A percentile compares a stretch with the other conserved stretches of the same genome.
phyloP scores from a whole-genome alignment of 1,140 invertebrate species.

The Drosophila jambulina region DNA sequence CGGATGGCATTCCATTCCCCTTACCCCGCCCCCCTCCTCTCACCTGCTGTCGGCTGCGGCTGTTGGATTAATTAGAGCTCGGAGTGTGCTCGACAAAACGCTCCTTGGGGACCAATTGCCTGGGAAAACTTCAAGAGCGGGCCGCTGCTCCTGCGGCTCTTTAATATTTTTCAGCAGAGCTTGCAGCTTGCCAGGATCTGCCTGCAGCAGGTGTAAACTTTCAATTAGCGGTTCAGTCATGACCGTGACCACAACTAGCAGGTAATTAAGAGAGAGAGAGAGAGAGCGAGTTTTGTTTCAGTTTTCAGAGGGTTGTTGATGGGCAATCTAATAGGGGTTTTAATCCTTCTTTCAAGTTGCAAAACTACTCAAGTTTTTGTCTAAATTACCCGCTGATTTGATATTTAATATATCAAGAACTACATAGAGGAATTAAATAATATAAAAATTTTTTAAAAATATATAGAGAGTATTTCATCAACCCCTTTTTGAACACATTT shows the following conservation, averaged over 20 bases:
- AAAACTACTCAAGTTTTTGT: too few species aligned
- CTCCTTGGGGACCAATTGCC: conserved; percentile 68
- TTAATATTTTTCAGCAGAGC: conserved; percentile 33
- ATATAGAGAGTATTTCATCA: background rate
- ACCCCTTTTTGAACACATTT: background rate
- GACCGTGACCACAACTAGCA: conserved; percentile 33
- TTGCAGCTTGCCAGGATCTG: conserved; percentile 15
- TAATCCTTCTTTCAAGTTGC: background rate
- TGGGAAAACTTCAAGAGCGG: conserved; percentile 53
- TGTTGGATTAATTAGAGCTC: conserved; percentile 67
- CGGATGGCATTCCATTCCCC: background rate
- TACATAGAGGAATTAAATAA: background rate
- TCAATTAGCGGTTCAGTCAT: conserved; percentile 52
- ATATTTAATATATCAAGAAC: background rate
- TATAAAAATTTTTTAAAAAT: background rate
- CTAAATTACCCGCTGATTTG: background rate
- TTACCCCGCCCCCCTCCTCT: background rate
- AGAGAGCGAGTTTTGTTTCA: conserved; percentile 10
- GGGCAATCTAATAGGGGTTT: background rate
- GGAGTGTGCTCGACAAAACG: conserved; percentile 54
- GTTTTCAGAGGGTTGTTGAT: background rate
- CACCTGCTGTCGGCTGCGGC: conserved; percentile 16
- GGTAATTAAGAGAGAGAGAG: conserved; percentile 43
- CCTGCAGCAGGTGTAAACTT: conserved; percentile 56
- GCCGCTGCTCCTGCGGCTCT: conserved; percentile 10